Percentiles rank a stretch among this genome's conserved stretches.
Conservation (phyloP, 2,113 vertebrate genomes). For the Hydrolagus affinis region DNA sequence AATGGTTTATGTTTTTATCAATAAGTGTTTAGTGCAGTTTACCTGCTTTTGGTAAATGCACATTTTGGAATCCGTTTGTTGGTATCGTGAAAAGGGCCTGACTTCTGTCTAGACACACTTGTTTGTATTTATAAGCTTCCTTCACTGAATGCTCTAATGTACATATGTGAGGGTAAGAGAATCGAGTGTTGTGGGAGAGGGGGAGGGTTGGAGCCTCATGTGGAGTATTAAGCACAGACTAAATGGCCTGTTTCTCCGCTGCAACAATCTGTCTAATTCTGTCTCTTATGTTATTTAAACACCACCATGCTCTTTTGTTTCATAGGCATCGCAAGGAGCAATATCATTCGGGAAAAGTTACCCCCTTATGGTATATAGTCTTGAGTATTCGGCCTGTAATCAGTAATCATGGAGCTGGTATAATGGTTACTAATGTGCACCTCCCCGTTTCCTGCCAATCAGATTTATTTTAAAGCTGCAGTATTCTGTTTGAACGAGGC, state of each 20-base stretch:
- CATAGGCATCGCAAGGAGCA: constrained; percentile 57
- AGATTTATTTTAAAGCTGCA: constrained; percentile 32
- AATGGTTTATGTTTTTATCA: not conserved
- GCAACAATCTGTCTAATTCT: not conserved
- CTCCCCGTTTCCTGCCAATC: constrained; percentile 14
- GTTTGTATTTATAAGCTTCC: not conserved
- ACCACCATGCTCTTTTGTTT: constrained; percentile 41
- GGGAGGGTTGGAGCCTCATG: too few species aligned
- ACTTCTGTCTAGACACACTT: not conserved
- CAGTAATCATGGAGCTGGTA: not conserved
- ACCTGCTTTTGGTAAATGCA: not conserved
- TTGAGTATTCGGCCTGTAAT: constrained; percentile 29
- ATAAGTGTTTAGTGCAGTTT: not conserved
- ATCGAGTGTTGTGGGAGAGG: too few species aligned
- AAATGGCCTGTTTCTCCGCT: too few species aligned
- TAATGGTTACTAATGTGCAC: constrained; percentile 18
- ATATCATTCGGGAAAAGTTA: constrained; percentile 52
- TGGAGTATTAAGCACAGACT: too few species aligned
- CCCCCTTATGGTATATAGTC: constrained; percentile 50
- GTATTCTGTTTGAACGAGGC: not conserved
- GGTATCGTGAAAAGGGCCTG: not conserved
- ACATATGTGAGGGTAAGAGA: too few species aligned
- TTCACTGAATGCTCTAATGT: not conserved
- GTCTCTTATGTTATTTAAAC: not conserved
- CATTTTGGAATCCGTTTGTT: not conserved